These are phyloP conservation scores for Tympanoctomys barrerae DNA, from an alignment of 2,797 vertebrate genomes.

Conservation along the genomic window DNA sequence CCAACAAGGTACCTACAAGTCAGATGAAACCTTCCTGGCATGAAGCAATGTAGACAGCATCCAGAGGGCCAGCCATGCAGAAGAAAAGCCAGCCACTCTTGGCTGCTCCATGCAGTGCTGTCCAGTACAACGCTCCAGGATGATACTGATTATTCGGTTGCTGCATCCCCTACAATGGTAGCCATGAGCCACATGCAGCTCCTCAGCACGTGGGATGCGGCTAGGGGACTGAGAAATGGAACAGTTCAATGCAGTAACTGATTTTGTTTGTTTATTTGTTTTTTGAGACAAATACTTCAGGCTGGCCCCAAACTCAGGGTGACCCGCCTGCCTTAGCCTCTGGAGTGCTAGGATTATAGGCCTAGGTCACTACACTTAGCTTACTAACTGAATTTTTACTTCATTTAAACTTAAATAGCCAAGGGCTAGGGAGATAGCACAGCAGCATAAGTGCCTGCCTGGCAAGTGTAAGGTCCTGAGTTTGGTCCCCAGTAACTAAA, in stretches of 20 bases:
- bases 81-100: background rate
- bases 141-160: background rate
- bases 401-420: slow-evolving; percentile 15
- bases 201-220: background rate
- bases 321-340: background rate
- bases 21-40: background rate
- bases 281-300: background rate
- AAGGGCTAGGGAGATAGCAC: no score
- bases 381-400: background rate
- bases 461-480: no score
- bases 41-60: background rate
- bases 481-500: no score
- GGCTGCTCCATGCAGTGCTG: background rate
- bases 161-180: background rate
- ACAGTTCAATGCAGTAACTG: background rate
- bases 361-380: background rate
- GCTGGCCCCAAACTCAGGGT: background rate
- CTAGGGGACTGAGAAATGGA: background rate
- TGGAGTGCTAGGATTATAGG: background rate
- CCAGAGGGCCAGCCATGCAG: background rate
- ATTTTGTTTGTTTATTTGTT: background rate
- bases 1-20: background rate
- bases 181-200: background rate
- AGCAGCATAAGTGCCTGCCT: no score
- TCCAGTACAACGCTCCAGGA: background rate